Evolutionary conservation across 2,113 vertebrate genomes (phyloP), one percentile per base, ranked within the genome.

Genomic region (Phasianus colchicus): DNA sequence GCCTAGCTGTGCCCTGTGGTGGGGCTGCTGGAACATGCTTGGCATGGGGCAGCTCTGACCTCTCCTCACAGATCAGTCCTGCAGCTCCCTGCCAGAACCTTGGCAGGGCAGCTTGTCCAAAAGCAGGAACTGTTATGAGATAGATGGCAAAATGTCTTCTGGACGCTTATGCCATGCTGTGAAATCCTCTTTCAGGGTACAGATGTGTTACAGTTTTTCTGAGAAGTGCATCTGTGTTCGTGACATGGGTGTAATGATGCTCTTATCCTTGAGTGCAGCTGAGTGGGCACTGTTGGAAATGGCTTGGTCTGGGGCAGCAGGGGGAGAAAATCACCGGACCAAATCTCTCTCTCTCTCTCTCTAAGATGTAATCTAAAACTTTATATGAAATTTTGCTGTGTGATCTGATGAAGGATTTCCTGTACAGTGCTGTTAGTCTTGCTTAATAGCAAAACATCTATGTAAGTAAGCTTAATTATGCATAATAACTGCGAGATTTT

Each of bases 1-100:
- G 27, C 70, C n/a, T 21, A 71, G 57, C 69, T 0, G 0, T 32
- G 36, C 48, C 30, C 25, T 24, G 11, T 1, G 3, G 2, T 5
- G 20, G 27, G 4, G 16, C 21, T 9, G 6, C 11, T 48, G 69
- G 72, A n/a, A 1, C 2, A 17, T 45, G 65, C 19, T 38, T 0
- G 0, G 45, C 34, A 11, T 1, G 1, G 48, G 43, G 52, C 38
- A 40, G n/a, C 45, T 22, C 34, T 1, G 1, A 9, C n/a, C 3
- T 6, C 42, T n/a, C 15, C 13, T 60, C 20, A 11, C 10, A 45
- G 54, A 32, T 42, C 10, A 57, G 43, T 18, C 10, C 10, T 1
- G 0, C 55, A 58, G 55, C 55, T 32, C 55, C 55, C 13, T 38
- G 21, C 10, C 17, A 13, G 1, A 13, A 3, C 25, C 22, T 43